phyloP scores from a whole-genome alignment of 1,140 invertebrate species.

The Fopius arisanus region DNA sequence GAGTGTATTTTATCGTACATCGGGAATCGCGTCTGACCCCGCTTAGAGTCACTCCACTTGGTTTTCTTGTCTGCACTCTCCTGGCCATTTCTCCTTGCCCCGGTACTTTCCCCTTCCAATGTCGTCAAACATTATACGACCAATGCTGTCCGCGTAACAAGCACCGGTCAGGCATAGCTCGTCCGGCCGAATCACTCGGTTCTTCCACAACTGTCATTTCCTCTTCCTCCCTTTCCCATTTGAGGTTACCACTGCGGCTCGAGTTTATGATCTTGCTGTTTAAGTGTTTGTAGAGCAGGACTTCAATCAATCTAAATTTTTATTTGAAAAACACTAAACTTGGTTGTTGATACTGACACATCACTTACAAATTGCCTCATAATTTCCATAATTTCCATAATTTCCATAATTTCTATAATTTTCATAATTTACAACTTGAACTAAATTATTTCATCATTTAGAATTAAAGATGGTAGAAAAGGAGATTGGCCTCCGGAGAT shows the following conservation, averaged over 20 bases:
- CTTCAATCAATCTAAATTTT: too few species aligned
- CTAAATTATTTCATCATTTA: too few species aligned
- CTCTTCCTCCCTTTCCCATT: background rate
- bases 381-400: too few species aligned
- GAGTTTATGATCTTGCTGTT: background rate
- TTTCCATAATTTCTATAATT: too few species aligned
- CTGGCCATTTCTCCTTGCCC: background rate
- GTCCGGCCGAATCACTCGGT: background rate
- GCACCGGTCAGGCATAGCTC: background rate
- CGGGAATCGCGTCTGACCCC: background rate
- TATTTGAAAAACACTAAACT: too few species aligned
- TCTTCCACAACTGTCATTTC: background rate
- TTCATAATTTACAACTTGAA: too few species aligned
- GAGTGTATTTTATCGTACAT: constrained; percentile 1
- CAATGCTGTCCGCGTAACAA: background rate
- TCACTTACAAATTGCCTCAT: too few species aligned
- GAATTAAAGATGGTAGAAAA: too few species aligned
- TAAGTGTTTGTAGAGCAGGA: background rate
- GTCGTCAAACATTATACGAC: background rate
- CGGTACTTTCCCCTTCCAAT: background rate
- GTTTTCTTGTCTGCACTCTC: constrained; percentile 1
- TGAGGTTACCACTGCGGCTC: background rate
- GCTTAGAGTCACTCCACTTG: background rate
- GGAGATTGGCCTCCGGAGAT: too few species aligned
- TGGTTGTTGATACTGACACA: too few species aligned